phyloP scores from a whole-genome alignment of 2,888 invertebrate species.

The Calameuta filiformis region DNA sequence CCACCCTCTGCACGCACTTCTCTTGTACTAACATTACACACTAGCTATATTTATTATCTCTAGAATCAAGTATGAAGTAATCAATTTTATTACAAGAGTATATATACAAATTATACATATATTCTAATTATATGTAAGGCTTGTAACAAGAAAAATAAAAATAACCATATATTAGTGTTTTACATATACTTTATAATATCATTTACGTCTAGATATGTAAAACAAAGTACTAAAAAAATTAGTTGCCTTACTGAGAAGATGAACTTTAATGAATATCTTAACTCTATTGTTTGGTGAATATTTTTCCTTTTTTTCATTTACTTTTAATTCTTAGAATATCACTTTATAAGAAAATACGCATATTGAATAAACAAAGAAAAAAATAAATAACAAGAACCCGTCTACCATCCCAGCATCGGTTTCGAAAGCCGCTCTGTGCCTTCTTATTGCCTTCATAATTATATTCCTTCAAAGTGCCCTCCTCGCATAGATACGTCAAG shows the following conservation, averaged over 20 bases:
- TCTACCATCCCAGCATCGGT: conserved; percentile 2
- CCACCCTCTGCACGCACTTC: conserved; percentile 65
- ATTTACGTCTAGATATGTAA: conserved; percentile 62
- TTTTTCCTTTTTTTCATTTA: conserved; percentile 23
- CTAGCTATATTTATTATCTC: conserved; percentile 64
- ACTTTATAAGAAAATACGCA: conserved; percentile 25
- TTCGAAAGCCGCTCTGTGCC: neutral
- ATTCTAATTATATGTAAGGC: conserved; percentile 65
- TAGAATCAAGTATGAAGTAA: conserved; percentile 57
- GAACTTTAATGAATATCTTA: conserved; percentile 48
- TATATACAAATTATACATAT: conserved; percentile 65
- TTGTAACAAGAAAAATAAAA: conserved; percentile 65
- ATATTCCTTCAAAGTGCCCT: conserved; percentile 16
- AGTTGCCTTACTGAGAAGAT: conserved; percentile 58
- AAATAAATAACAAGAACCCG: neutral
- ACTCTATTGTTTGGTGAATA: conserved; percentile 47
- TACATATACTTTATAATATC: conserved; percentile 64
- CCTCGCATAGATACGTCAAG: neutral
- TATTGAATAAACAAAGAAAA: conserved; percentile 22
- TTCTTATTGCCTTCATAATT: conserved; percentile 13
- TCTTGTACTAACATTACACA: conserved; percentile 65
- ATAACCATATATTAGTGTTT: conserved; percentile 66
- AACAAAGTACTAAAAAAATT: conserved; percentile 54
- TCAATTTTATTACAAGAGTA: conserved; percentile 66
- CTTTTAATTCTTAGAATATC: conserved; percentile 22